A percentile compares a stretch with the other conserved stretches of the same genome.
phyloP scores from a whole-genome alignment of 2,797 vertebrate genomes.

The Anisognathus igniventris region DNA sequence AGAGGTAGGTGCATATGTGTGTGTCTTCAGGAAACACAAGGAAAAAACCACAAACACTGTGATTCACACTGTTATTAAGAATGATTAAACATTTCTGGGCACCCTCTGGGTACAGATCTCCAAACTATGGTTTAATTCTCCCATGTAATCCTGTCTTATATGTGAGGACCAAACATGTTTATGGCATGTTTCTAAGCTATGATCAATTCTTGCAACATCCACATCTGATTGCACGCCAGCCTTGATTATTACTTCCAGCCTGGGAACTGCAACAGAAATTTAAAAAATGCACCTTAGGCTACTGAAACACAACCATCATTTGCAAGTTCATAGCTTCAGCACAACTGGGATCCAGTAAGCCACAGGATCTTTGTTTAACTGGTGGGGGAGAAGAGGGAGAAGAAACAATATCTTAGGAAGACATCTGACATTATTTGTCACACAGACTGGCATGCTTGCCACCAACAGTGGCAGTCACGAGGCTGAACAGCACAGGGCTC shows the following conservation, averaged over 20 bases:
- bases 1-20: neutral
- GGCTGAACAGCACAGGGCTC: neutral
- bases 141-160: neutral
- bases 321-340: neutral
- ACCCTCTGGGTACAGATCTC: neutral
- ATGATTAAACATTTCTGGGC: neutral
- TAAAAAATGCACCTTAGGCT: neutral
- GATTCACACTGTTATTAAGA: neutral
- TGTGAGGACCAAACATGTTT: neutral
- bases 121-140: neutral
- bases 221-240: neutral
- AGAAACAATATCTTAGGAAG: neutral
- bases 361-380: neutral
- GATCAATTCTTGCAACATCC: neutral
- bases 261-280: neutral
- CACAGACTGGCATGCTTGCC: neutral
- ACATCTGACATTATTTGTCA: neutral
- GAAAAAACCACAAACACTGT: neutral
- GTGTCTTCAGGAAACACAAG: neutral
- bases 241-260: neutral
- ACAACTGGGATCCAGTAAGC: neutral
- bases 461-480: neutral
- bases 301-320: neutral
- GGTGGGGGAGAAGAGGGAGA: accelerated
- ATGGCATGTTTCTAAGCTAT: neutral